A percentile compares a stretch with the other conserved stretches of the same genome.
phyloP scores from a whole-genome alignment of 2,888 invertebrate species.

The Malachius bipustulatus region DNA sequence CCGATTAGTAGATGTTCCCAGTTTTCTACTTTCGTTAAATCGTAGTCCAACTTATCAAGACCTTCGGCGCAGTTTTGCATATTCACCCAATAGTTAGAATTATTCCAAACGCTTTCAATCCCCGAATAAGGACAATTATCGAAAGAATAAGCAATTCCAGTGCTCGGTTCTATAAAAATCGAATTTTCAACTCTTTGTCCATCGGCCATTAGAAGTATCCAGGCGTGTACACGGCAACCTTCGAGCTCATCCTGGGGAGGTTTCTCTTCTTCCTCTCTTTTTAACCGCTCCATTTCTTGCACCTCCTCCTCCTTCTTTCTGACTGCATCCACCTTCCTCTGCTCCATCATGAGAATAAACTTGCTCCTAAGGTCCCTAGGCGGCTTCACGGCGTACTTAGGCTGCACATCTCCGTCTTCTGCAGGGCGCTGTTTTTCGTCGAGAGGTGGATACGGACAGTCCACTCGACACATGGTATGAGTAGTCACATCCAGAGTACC shows the following conservation, averaged over 20 bases:
- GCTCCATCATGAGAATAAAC: slow-evolving; percentile 43
- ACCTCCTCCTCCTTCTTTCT: slow-evolving; percentile 28
- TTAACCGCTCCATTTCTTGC: slow-evolving; percentile 29
- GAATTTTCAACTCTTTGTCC: slow-evolving; percentile 47
- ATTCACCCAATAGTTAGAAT: slow-evolving; percentile 74
- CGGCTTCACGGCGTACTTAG: slow-evolving; percentile 42
- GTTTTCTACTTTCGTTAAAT: slow-evolving; percentile 44
- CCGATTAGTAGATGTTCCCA: slow-evolving; percentile 69
- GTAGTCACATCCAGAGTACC: slow-evolving; percentile 64
- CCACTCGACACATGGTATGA: slow-evolving; percentile 45
- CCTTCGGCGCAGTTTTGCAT: slow-evolving; percentile 45
- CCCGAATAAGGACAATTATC: slow-evolving; percentile 53
- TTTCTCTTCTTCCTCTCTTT: slow-evolving; percentile 48
- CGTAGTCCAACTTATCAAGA: slow-evolving; percentile 46
- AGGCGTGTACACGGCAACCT: slow-evolving; percentile 66
- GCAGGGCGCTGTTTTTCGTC: slow-evolving; percentile 28
- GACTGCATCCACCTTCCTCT: slow-evolving; percentile 35
- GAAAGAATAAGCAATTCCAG: slow-evolving; percentile 53
- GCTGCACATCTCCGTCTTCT: slow-evolving; percentile 21
- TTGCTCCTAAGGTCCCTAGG: slow-evolving; percentile 46
- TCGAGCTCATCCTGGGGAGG: slow-evolving; percentile 53
- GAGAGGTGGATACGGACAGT: slow-evolving; percentile 43
- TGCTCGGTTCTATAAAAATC: slow-evolving; percentile 76
- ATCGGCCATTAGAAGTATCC: slow-evolving; percentile 61
- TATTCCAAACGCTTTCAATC: slow-evolving; percentile 77